Conservation (phyloP, 2,797 vertebrate genomes). For the Triplophysa bombifrons region DNA sequence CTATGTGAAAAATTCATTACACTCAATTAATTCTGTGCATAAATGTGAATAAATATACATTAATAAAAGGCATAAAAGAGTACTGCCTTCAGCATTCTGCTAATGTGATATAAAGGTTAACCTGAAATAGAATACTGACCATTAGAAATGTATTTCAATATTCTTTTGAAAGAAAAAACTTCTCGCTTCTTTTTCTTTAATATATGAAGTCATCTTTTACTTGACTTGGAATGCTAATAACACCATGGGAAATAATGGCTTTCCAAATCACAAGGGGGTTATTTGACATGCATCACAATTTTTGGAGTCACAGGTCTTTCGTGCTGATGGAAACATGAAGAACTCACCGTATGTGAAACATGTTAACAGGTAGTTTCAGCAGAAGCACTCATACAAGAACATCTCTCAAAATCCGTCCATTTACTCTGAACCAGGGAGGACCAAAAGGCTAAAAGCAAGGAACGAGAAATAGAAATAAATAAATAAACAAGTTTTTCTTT, state of each 20-base stretch:
- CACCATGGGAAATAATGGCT: conserved; percentile 34
- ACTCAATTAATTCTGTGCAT: background rate
- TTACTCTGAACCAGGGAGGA: conserved; percentile 63
- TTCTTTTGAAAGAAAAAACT: background rate
- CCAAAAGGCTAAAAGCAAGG: conserved; percentile 67
- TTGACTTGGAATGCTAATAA: conserved; percentile 1
- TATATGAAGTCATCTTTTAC: background rate
- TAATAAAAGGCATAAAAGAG: background rate
- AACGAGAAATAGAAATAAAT: conserved; percentile 68
- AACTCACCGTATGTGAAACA: background rate
- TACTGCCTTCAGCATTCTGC: background rate
- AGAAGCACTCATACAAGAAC: conserved; percentile 3
- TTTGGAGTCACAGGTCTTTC: background rate
- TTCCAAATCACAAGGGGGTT: conserved; percentile 4
- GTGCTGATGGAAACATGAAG: background rate
- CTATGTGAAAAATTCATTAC: background rate
- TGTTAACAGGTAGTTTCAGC: background rate
- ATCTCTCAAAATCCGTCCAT: conserved; percentile 58
- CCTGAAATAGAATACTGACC: background rate
- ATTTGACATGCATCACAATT: conserved; percentile 24
- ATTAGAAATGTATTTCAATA: background rate
- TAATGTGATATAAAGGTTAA: background rate
- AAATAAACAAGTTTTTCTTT: conserved; percentile 71
- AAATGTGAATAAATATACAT: background rate
- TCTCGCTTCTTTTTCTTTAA: background rate